These are phyloP conservation scores for Eumeta japonica DNA, from an alignment of 1,140 invertebrate genomes.

Conservation along the genomic window DNA sequence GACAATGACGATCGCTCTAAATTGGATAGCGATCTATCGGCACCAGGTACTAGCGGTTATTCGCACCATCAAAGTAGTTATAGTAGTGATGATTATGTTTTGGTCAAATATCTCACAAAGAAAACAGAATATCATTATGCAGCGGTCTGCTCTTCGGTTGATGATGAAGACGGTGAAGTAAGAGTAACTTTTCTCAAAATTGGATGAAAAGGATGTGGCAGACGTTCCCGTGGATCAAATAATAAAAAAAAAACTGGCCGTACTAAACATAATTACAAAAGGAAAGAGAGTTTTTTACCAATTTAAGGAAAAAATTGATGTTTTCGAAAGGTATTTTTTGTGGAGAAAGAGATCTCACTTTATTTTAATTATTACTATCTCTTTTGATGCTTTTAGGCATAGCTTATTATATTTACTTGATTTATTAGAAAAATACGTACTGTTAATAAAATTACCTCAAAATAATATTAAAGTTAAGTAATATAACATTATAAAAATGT, in stretches of 20 bases:
- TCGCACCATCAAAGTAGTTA: constrained; percentile 8
- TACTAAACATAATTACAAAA: constrained; percentile 9
- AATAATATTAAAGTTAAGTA: too few relatives aligned
- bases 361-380: too few relatives aligned
- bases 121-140: constrained; percentile 13
- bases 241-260: constrained; percentile 10
- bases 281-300: constrained; percentile 9
- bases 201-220: constrained; percentile 10
- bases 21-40: too few relatives aligned
- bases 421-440: too few relatives aligned
- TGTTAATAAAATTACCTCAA: too few relatives aligned
- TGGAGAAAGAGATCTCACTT: too few relatives aligned
- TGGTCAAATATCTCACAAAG: constrained; percentile 12
- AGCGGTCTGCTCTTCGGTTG: constrained; percentile 7
- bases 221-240: constrained; percentile 11
- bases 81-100: constrained; percentile 13
- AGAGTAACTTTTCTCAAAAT: constrained; percentile 12
- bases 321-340: constrained; percentile 10
- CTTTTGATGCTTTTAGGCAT: too few relatives aligned
- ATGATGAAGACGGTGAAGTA: too few relatives aligned
- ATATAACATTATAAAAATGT: too few relatives aligned
- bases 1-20: constrained; percentile 7
- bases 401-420: too few relatives aligned
- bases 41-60: too few relatives aligned
- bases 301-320: constrained; percentile 10